Conservation (phyloP, 2,797 vertebrate species). For the Salarias fasciatus region DNA sequence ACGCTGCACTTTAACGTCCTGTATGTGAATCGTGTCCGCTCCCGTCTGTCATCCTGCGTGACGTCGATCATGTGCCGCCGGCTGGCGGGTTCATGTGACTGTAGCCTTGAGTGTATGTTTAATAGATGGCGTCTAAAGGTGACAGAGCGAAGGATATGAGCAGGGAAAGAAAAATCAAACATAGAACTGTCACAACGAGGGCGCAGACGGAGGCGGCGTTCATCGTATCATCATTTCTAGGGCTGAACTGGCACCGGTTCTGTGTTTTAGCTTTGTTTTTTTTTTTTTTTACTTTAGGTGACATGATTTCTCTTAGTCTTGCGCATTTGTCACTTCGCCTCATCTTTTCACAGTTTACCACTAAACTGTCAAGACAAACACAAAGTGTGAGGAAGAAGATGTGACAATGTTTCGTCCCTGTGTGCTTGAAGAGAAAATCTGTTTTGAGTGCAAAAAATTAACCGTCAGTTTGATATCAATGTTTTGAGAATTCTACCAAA, state of each 20-base stretch:
- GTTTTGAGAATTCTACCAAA: no score
- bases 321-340: neutral
- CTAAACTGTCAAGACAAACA: neutral
- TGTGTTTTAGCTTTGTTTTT: neutral
- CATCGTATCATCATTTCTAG: neutral
- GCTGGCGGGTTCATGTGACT: constrained; percentile 34
- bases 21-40: constrained; percentile 27
- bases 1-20: neutral
- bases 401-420: neutral
- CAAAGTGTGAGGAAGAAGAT: neutral
- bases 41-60: constrained; percentile 15
- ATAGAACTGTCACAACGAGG: constrained; percentile 7
- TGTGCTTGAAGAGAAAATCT: no score
- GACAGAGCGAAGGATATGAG: constrained; percentile 30
- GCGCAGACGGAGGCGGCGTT: constrained; percentile 7
- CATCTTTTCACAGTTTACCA: neutral
- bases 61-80: constrained; percentile 12
- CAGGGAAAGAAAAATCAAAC: constrained; percentile 9
- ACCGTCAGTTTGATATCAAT: no score
- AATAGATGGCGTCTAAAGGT: constrained; percentile 28
- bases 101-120: constrained; percentile 43
- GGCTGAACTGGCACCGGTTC: neutral
- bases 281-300: neutral
- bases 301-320: neutral
- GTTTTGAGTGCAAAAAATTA: no score